Conservation (phyloP, 2,113 vertebrate genomes). For the Dipodomys merriami region DNA sequence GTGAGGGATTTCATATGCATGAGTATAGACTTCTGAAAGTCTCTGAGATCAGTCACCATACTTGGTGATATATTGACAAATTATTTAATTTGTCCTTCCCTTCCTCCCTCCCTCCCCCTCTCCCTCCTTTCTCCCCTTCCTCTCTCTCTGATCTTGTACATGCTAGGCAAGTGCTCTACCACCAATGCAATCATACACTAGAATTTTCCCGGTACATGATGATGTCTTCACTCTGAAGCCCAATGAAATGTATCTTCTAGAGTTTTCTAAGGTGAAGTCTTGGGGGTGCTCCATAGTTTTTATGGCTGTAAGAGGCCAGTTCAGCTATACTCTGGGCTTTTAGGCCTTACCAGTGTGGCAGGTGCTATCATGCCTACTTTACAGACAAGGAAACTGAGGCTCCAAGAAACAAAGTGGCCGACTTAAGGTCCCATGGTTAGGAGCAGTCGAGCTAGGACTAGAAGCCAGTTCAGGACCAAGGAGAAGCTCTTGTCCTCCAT, state of each 20-base stretch:
- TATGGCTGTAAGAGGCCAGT: background rate
- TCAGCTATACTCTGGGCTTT: background rate
- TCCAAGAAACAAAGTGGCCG: background rate
- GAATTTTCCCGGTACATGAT: constrained; percentile 25
- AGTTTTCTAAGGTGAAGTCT: background rate
- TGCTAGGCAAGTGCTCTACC: background rate
- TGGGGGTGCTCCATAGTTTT: background rate
- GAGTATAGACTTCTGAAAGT: background rate
- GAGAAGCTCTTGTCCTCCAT: accelerated
- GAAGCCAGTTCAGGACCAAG: background rate
- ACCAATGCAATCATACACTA: background rate
- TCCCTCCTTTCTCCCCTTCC: background rate
- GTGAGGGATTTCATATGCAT: accelerated
- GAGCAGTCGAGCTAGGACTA: background rate
- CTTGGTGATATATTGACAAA: background rate
- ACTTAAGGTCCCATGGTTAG: background rate
- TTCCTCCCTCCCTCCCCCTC: background rate
- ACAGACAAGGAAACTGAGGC: background rate
- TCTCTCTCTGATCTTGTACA: background rate
- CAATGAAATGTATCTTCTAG: background rate
- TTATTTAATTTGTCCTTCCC: background rate
- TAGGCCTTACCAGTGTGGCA: background rate
- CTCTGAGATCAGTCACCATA: background rate
- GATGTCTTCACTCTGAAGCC: background rate
- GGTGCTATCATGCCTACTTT: background rate